Conservation (phyloP, 2,888 invertebrate species). For the Campoplex nolae region DNA sequence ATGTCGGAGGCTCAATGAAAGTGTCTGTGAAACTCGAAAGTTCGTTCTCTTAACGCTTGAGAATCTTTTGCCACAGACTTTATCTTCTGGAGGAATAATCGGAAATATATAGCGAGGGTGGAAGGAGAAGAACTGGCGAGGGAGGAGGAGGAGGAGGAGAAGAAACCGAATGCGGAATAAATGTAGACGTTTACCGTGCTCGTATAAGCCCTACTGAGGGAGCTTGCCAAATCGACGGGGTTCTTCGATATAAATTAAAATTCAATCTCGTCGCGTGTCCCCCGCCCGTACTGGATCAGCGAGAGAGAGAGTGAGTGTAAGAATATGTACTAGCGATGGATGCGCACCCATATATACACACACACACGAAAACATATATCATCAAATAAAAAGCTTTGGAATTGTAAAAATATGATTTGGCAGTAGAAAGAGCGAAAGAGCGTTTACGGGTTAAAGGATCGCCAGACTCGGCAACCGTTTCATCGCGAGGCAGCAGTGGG, state of each 20-base stretch:
- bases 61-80: constrained; percentile 9
- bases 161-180: constrained; percentile 59
- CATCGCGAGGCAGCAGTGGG: constrained; percentile 40
- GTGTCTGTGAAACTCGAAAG: neutral
- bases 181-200: constrained; percentile 59
- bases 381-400: constrained; percentile 4
- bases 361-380: neutral
- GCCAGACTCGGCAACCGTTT: constrained; percentile 56
- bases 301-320: constrained; percentile 3
- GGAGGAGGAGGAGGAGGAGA: neutral
- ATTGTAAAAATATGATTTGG: constrained; percentile 67
- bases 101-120: neutral
- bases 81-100: constrained; percentile 30
- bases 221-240: constrained; percentile 66
- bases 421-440: constrained; percentile 59
- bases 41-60: neutral
- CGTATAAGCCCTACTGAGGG: constrained; percentile 48
- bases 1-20: neutral
- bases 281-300: constrained; percentile 10
- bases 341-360: neutral
- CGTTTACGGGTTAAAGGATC: constrained; percentile 61
- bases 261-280: constrained; percentile 60
- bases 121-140: neutral
- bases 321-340: neutral
- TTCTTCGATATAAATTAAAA: constrained; percentile 68